Evolutionary conservation across 2,797 vertebrate species (phyloP), one percentile per base, ranked within the genome.

Genomic region (Nyctibius grandis): DNA sequence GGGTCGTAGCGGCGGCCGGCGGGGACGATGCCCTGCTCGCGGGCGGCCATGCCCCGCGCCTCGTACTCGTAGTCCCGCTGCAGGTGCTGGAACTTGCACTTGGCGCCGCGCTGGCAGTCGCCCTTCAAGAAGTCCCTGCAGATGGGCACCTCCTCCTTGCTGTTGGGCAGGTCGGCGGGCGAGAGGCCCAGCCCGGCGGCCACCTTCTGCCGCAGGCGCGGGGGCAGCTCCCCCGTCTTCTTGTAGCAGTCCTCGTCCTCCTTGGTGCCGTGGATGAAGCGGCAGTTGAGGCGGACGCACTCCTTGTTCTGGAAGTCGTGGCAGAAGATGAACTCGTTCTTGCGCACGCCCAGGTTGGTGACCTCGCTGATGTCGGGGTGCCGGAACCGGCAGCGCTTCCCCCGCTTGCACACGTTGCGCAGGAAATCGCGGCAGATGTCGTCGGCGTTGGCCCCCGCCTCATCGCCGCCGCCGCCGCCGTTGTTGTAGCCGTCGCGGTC

Each of bases 301-400:
- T 99, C 99, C 94, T 99, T 99, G 97, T 99, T 99, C 97, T 99
- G 99, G 97, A 99, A 98, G 96, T 99, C 99, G 28, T 99, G 99
- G 96, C 99, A 99, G 97, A 99, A 99, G 96, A 99, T 99, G 96
- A 99, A 99, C 67, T 99, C 99, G 8, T 99, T 99, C 98, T 99
- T 99, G 95, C 99, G 99, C 72, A 99, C 99, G 3, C 99, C 99
- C 93, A 99, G 95, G 96, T 99, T 99, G 23, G 99, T 98, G 16
- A 99, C 99, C 89, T 99, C 99, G 12, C 98, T 99, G 67, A 99
- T 99, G 97, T 99, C 99, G 5, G 99, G 99, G 97, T 99, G 99
- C 8, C 98, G 98, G 70, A 99, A 99, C 42, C 99, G 99, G 91
- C 99, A 99, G 59, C 99, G 99, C 51, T 99, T 99, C 11, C 99